Evolutionary conservation across 2,113 vertebrate genomes (phyloP).

Genomic region (Xenopus borealis): DNA sequence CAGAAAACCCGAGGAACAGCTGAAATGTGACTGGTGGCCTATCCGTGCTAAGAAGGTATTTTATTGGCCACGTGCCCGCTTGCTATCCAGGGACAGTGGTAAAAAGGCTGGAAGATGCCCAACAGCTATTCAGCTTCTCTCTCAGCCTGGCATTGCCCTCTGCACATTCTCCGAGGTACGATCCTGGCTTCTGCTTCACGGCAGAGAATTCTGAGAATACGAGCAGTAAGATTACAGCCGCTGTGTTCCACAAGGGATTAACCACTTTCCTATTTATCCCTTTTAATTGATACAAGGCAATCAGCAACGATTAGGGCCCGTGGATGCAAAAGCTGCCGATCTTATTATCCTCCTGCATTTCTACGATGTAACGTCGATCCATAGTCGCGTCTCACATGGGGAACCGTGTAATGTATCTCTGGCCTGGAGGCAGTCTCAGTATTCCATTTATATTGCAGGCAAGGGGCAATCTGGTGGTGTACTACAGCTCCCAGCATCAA

Average conservation of each 20-base stretch:
- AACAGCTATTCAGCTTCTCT: conserved; percentile 45
- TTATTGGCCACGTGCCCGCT: conserved; percentile 77
- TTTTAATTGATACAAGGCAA: conserved; percentile 29
- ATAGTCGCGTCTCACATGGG: too few relatives aligned
- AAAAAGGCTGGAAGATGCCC: conserved; percentile 48
- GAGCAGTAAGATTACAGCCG: conserved; percentile 24
- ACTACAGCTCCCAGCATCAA: too few relatives aligned
- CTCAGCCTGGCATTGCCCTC: conserved; percentile 13
- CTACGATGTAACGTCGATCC: too few relatives aligned
- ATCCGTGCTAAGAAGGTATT: too few relatives aligned
- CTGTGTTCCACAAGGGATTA: conserved; percentile 40
- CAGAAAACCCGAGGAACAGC: too few relatives aligned
- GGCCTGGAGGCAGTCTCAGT: too few relatives aligned
- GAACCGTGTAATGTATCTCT: too few relatives aligned
- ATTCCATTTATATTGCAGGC: too few relatives aligned
- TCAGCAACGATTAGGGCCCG: conserved; percentile 41
- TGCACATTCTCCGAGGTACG: conserved; percentile 16
- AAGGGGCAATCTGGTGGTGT: too few relatives aligned
- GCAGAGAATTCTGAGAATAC: conserved; percentile 14
- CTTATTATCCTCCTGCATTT: too few relatives aligned
- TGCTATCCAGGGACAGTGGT: conserved; percentile 65
- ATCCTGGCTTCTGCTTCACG: conserved; percentile 9
- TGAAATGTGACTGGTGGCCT: too few relatives aligned
- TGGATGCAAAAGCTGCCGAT: background rate
- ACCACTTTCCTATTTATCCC: background rate